Conservation (phyloP, 1,140 invertebrate genomes). For the Chironomus striatipennis region DNA sequence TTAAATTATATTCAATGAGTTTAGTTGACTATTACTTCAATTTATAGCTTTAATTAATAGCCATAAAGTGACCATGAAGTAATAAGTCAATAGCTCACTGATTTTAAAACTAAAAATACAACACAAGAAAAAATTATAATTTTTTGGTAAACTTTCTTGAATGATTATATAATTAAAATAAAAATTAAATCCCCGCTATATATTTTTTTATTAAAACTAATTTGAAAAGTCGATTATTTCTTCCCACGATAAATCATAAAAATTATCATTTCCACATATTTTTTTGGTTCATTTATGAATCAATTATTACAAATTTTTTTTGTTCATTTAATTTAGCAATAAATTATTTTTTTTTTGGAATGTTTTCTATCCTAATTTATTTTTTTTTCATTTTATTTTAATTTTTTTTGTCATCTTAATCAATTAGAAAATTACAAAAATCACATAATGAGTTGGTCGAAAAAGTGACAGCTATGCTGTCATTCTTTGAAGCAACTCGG, state of each 20-base stretch:
- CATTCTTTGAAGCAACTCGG: constrained; percentile 3
- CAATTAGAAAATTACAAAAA: constrained; percentile 14
- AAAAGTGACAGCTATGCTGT: neutral
- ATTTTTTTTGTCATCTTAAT: neutral
- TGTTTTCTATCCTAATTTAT: neutral
- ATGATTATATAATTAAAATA: neutral
- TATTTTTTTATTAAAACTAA: neutral
- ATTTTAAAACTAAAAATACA: no score
- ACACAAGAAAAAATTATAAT: no score
- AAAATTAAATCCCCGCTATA: neutral
- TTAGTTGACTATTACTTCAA: no score
- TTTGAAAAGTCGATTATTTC: neutral
- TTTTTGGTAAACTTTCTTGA: no score
- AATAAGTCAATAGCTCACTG: no score
- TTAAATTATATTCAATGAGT: no score
- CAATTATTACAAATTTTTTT: no score
- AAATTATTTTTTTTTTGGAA: constrained; percentile 9
- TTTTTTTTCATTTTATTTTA: neutral
- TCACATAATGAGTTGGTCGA: neutral
- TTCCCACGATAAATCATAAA: neutral
- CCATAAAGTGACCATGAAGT: no score
- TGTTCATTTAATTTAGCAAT: neutral
- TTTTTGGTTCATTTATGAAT: no score
- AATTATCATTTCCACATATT: neutral
- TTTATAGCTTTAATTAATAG: no score